These are phyloP conservation scores for Bimastos eiseni DNA, from an alignment of 2,888 invertebrate species.

Conservation along the genomic window DNA sequence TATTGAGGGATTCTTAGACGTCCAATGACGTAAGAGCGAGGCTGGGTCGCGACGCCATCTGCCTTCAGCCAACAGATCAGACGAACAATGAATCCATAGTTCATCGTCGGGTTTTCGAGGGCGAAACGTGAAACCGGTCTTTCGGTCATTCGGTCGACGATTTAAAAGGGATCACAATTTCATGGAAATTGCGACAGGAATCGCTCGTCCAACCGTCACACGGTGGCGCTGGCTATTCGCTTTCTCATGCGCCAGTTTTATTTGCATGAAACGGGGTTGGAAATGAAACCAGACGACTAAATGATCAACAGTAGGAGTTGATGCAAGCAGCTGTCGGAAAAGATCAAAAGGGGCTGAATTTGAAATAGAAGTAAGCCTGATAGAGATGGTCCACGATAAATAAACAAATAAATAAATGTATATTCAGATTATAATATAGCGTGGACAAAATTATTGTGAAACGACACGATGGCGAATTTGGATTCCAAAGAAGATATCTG, in stretches of 20 bases:
- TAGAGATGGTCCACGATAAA: not conserved
- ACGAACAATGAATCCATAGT: not conserved
- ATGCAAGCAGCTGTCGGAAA: not conserved
- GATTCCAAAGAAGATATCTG: not conserved
- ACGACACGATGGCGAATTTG: not conserved
- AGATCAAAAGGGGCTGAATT: not conserved
- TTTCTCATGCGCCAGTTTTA: not conserved
- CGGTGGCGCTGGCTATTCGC: not conserved
- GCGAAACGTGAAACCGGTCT: not conserved
- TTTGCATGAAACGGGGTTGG: not conserved
- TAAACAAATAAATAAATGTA: too few relatives aligned
- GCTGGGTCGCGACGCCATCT: too few relatives aligned
- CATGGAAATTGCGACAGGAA: not conserved
- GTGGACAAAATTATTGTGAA: too few relatives aligned
- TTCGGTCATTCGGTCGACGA: conserved; percentile 2
- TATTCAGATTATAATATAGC: too few relatives aligned
- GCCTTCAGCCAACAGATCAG: too few relatives aligned
- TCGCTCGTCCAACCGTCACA: not conserved
- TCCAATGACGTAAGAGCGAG: too few relatives aligned
- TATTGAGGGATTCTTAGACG: too few relatives aligned
- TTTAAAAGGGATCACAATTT: not conserved
- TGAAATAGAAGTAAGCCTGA: not conserved
- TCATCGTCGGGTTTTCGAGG: not conserved
- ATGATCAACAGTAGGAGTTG: not conserved
- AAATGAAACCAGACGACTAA: not conserved